Evolutionary conservation across 2,888 invertebrate genomes (phyloP), one percentile per base, ranked within the genome.

Genomic region (Pycnomerus fuliginosus): DNA sequence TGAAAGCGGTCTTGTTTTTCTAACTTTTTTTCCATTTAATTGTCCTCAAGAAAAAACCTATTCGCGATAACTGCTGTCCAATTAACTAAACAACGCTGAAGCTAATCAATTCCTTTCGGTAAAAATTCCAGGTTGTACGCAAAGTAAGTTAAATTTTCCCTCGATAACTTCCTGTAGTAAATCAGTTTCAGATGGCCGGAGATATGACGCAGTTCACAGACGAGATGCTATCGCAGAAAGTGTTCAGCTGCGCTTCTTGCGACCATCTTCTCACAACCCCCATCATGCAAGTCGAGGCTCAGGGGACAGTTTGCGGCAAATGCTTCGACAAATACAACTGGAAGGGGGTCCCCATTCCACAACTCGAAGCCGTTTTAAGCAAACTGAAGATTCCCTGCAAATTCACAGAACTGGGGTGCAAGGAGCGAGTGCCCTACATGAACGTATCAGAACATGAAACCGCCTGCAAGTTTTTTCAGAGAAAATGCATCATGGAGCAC

Each of bases 231-330:
- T 53, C 59, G 12, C 51, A 56, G 30, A 53, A 53, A 24, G 48
- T 55, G 34, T 53, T 63, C 13, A 49, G 52, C 8, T 64, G 64
- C 48, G 52, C 53, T 16, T 39, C 51, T 27, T 68, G 68, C 40
- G 53, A 57, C 10, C 55, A 60, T 16, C 48, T 67, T 20, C 50
- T 61, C 33, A 58, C 55, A 13, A 45, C 53, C 20, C 67, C 67
- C n/a, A 62, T 68, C 40, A 62, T 63, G 55, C 45, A 66, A 15
- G 58, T 62, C 3, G 56, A 61, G 43, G 52, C 57, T 32, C 28
- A 57, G 3, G 67, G 67, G 13, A 66, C 65, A 37, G 46, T 65
- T 11, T 68, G 68, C 40, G 54, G 55, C 5, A 44, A 40, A 3
- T 68, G 68, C 44, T 56, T 46, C 25, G 46, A 56, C 28, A 48